Evolutionary conservation across 1,140 invertebrate genomes (phyloP).

Genomic region (Lordiphosa collinella): DNA sequence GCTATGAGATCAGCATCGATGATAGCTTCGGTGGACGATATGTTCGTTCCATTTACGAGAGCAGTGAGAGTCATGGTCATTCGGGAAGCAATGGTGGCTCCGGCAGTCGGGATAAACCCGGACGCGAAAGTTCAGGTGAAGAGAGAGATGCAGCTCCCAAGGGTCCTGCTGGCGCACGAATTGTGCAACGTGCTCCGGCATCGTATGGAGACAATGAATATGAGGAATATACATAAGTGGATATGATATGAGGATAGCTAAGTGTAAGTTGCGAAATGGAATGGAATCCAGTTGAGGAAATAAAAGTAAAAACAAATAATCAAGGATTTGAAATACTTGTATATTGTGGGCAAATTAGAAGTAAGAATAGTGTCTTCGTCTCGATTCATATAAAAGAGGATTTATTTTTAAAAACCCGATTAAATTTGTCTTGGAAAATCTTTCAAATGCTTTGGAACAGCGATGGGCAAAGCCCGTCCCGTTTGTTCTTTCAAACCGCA

Average conservation of each 20-base stretch:
- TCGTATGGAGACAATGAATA: constrained; percentile 27
- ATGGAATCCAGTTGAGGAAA: neutral
- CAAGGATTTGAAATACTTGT: too few species aligned
- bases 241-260: constrained; percentile 6
- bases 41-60: constrained; percentile 61
- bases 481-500: too few species aligned
- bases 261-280: constrained; percentile 1
- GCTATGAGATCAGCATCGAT: constrained; percentile 68
- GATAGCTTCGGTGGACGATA: constrained; percentile 62
- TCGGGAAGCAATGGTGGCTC: constrained; percentile 32
- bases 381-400: too few species aligned
- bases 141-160: neutral
- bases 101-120: neutral
- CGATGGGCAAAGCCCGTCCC: too few species aligned
- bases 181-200: neutral
- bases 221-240: constrained; percentile 31
- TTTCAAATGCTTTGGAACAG: too few species aligned
- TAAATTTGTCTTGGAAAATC: too few species aligned
- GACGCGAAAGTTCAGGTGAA: neutral
- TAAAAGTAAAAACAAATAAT: neutral
- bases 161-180: neutral
- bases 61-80: constrained; percentile 57
- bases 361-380: too few species aligned
- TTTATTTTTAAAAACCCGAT: too few species aligned
- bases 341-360: too few species aligned